A percentile compares a stretch with the other conserved stretches of the same genome.
phyloP scores from a whole-genome alignment of 2,113 vertebrate species.

The Trachemys scripta region DNA sequence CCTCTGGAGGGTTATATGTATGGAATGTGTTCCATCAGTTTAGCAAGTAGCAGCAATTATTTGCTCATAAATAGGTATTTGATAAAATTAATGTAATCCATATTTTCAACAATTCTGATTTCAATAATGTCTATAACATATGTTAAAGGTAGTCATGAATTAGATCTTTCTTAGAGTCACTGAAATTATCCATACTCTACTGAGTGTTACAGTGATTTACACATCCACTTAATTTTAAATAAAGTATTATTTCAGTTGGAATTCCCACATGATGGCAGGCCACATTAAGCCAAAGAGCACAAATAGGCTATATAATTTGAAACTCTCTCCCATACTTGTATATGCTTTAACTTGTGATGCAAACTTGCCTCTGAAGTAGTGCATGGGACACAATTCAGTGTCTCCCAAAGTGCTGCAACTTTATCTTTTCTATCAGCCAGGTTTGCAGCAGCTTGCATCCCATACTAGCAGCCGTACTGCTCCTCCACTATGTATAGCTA shows the following conservation, averaged over 20 bases:
- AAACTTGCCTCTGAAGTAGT: background rate
- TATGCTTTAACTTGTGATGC: background rate
- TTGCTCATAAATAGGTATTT: background rate
- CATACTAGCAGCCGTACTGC: background rate
- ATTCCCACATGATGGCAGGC: background rate
- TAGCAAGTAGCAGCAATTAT: background rate
- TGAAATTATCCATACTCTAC: background rate
- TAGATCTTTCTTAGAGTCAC: background rate
- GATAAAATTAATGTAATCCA: background rate
- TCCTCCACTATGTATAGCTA: background rate
- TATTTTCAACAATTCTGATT: background rate
- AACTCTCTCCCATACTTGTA: accelerated
- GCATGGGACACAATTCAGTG: accelerated
- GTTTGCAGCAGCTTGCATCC: background rate
- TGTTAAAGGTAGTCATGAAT: background rate
- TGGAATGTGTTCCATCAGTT: background rate
- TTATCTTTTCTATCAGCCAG: background rate
- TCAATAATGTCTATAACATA: background rate
- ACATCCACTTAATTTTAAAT: background rate
- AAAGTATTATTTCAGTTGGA: background rate
- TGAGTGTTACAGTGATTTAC: background rate
- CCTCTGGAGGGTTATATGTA: background rate
- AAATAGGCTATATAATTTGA: background rate
- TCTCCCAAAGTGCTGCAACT: background rate
- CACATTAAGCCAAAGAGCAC: background rate